Percentiles rank a stretch among this genome's conserved stretches.
These are phyloP conservation scores for Cryptomyrus ogoouensis DNA, from an alignment of 2,113 vertebrate genomes.

Conservation along the genomic window DNA sequence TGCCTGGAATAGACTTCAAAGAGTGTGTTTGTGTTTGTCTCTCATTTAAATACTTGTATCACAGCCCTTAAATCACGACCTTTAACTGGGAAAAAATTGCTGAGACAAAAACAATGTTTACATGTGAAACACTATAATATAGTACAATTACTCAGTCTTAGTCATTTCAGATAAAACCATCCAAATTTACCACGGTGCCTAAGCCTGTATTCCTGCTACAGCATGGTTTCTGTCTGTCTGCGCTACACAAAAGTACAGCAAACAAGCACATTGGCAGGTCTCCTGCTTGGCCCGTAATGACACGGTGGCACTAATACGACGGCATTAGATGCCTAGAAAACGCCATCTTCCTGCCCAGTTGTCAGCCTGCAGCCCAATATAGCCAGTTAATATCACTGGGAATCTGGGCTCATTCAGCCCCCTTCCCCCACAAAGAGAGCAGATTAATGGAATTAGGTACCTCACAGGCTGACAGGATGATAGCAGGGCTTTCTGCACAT, in stretches of 20 bases:
- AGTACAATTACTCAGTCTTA: not conserved
- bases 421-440: not conserved
- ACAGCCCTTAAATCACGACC: not conserved
- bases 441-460: slow-evolving; percentile 43
- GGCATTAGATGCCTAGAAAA: slow-evolving; percentile 14
- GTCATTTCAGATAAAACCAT: not conserved
- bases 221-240: not conserved
- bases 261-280: not conserved
- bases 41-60: not conserved
- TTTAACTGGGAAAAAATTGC: not conserved
- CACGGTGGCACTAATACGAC: slow-evolving; percentile 29
- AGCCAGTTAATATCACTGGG: slow-evolving; percentile 30
- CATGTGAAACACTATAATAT: not conserved
- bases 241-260: not conserved
- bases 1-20: not conserved
- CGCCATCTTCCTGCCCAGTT: slow-evolving; percentile 23
- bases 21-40: not conserved
- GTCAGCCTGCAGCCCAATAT: slow-evolving; percentile 34
- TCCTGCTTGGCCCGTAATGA: slow-evolving; percentile 19
- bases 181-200: not conserved
- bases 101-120: not conserved
- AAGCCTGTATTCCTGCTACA: not conserved
- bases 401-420: slow-evolving; percentile 25
- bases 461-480: slow-evolving; percentile 30
- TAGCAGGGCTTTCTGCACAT: slow-evolving; percentile 24